Base-by-base conservation (phyloP, 2,888 invertebrate genomes). In the Rhabditoides inermis region DNA sequence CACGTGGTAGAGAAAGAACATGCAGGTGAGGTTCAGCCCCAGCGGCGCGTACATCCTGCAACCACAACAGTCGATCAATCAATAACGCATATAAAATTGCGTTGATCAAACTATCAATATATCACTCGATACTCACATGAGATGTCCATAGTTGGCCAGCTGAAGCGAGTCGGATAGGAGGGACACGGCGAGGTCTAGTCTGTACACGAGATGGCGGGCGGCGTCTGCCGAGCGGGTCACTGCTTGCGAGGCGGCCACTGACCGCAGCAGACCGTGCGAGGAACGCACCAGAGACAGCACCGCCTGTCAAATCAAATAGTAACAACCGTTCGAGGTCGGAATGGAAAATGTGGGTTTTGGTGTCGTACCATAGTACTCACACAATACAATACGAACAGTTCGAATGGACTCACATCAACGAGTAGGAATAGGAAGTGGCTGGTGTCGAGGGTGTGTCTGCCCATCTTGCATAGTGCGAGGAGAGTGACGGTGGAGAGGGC, bases 1-100 rank as follows among this genome's bases (percentile, higher is more conserved):
- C 47, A 63, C 56, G 51, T 65, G 63, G 44, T 65, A 65, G 39
- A 65, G 50, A 55, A 65, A 65, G 56, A 63, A 65, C n/a, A 65
- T 51, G 51, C 63, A 60, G 3, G 65, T 65, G 6, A 65, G 53
- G 35, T 65, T 65, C 44, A 65, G 53, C 7, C 65, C 65, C 20
- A 58, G 30, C 6, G 65, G 65, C 0, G 65, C 53, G 39, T 58
- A 52, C 35, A 61, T 39, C n/a, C n/a, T n/a, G n/a, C n/a, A n/a
- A n/a, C n/a, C n/a, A n/a, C n/a, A n/a, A n/a, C n/a, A n/a, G n/a
- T n/a, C n/a, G n/a, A n/a, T n/a, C n/a, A n/a, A n/a, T n/a, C n/a
- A n/a, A n/a, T n/a, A n/a, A n/a, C n/a, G n/a, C n/a, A n/a, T n/a
- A n/a, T n/a, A n/a, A n/a, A n/a, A n/a, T n/a, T n/a, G n/a, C n/a